Conservation (phyloP, 2,113 vertebrate species). For the Ia io region DNA sequence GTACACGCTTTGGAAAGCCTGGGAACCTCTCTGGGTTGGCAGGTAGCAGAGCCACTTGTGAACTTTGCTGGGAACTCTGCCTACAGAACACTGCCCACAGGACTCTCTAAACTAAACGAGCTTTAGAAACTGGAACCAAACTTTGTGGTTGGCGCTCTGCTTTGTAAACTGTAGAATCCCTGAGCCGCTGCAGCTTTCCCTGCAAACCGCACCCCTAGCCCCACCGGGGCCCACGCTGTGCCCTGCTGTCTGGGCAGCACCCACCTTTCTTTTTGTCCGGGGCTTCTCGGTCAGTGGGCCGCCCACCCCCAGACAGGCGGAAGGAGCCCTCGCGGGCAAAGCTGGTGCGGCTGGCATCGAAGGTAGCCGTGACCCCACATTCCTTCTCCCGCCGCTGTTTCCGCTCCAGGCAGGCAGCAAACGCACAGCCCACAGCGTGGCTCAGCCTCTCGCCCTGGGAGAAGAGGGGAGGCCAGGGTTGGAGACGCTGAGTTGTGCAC, state of each 20-base stretch:
- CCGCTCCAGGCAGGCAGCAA: conserved; percentile 93
- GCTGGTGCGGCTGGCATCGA: conserved; percentile 92
- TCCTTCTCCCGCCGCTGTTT: conserved; percentile 94
- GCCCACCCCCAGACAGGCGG: conserved; percentile 84
- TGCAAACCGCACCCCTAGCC: neutral
- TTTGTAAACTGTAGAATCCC: neutral
- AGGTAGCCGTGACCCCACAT: conserved; percentile 93
- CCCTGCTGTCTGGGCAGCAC: neutral
- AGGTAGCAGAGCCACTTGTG: neutral
- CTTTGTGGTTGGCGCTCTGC: neutral
- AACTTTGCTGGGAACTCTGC: neutral
- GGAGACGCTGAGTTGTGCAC: neutral
- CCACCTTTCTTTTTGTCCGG: conserved; percentile 85
- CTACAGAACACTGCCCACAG: neutral
- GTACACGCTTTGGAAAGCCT: neutral
- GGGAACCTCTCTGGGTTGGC: neutral
- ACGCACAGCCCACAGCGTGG: conserved; percentile 94
- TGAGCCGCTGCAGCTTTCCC: neutral
- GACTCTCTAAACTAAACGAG: neutral
- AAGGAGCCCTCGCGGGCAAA: conserved; percentile 95
- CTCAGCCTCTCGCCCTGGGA: conserved; percentile 92
- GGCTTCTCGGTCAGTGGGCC: conserved; percentile 83
- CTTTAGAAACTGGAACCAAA: neutral
- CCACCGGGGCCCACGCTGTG: neutral
- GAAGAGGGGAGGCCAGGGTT: accelerated